These are phyloP conservation scores for Pomatostomus ruficeps DNA, from an alignment of 2,113 vertebrate species.

Conservation along the genomic window DNA sequence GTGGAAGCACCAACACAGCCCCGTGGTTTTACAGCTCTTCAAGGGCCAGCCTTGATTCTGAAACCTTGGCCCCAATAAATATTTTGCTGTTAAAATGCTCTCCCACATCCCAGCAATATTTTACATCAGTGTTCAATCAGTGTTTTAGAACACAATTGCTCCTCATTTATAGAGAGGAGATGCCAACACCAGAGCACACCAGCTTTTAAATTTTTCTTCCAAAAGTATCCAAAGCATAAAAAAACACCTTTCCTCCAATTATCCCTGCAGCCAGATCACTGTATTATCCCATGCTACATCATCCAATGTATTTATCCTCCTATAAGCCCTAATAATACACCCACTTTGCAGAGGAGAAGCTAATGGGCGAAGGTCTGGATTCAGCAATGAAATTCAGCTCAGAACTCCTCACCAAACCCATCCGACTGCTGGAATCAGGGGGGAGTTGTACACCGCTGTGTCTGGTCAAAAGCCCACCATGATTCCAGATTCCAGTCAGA, in stretches of 20 bases:
- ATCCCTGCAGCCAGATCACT: background rate
- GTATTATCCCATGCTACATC: background rate
- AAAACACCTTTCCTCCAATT: background rate
- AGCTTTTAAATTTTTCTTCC: background rate
- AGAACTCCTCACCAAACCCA: background rate
- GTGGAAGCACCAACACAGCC: background rate
- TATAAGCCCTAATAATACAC: background rate
- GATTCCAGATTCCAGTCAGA: background rate
- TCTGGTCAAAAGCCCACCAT: background rate
- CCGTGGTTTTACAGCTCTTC: background rate
- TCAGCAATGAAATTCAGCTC: background rate
- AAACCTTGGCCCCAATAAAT: background rate
- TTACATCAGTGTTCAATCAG: background rate
- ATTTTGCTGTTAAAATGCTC: background rate
- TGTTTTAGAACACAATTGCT: background rate
- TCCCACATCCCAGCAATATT: background rate
- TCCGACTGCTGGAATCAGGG: background rate
- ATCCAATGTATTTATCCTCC: background rate
- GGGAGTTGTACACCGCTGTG: fast-evolving
- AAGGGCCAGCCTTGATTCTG: background rate
- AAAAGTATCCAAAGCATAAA: background rate
- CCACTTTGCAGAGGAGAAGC: background rate
- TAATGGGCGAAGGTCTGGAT: background rate
- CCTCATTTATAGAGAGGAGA: background rate
- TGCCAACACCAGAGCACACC: background rate